Evolutionary conservation across 2,797 vertebrate species (phyloP).

Genomic region (Stomatorhinus walkeri): DNA sequence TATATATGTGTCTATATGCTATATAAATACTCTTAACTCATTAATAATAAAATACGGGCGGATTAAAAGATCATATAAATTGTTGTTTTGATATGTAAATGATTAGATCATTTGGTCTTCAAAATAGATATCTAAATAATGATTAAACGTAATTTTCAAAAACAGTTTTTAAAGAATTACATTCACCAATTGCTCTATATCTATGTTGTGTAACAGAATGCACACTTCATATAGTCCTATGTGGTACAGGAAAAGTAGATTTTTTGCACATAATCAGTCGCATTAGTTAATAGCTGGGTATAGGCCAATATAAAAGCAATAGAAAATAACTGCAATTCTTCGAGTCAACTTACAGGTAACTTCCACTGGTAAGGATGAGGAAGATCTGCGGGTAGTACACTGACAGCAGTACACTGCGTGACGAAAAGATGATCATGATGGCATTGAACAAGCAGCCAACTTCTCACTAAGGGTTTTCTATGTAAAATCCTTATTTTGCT

Average conservation of each 20-base stretch:
- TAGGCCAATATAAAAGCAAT: not conserved
- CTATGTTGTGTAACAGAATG: not conserved
- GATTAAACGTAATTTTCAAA: not conserved
- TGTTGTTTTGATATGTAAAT: not conserved
- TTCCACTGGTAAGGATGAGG: constrained; percentile 96
- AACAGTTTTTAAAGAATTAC: not conserved
- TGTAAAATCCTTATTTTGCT: constrained; percentile 23
- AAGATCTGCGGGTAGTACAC: constrained; percentile 94
- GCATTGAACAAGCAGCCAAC: constrained; percentile 38
- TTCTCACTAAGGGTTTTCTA: constrained; percentile 30
- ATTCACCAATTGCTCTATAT: not conserved
- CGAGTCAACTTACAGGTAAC: constrained; percentile 88
- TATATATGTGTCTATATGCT: not conserved
- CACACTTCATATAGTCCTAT: not conserved
- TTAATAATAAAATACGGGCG: not conserved
- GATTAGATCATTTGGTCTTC: not conserved
- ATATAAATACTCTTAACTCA: not conserved
- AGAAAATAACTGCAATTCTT: constrained; percentile 17
- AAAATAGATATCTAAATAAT: not conserved
- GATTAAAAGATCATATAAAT: not conserved
- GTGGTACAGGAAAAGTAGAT: not conserved
- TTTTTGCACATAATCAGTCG: not conserved
- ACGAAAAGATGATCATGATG: constrained; percentile 85
- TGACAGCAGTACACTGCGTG: constrained; percentile 85
- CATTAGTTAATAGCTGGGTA: not conserved